Conservation (phyloP, 2,888 invertebrate species). For the Clusia tigrina region DNA sequence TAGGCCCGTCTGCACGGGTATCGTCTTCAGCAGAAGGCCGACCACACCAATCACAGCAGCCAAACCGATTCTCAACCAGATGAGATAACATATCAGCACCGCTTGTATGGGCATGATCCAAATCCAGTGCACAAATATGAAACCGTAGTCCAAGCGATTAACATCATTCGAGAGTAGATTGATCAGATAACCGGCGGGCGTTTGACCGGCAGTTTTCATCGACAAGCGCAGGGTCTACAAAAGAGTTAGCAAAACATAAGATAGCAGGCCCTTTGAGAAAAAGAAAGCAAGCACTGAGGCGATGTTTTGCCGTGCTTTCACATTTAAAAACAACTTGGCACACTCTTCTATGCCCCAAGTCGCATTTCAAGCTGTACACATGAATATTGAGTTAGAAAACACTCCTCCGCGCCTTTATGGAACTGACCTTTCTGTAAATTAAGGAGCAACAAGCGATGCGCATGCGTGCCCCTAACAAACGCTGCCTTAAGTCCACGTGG, state of each 20-base stretch:
- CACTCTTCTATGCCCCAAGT: too few relatives aligned
- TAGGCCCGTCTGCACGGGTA: constrained; percentile 78
- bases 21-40: constrained; percentile 77
- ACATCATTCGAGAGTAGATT: constrained; percentile 95
- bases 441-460: constrained; percentile 74
- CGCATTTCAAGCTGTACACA: too few relatives aligned
- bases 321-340: too few relatives aligned
- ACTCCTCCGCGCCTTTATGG: too few relatives aligned
- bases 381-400: too few relatives aligned
- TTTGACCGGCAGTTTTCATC: constrained; percentile 74
- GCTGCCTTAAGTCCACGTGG: constrained; percentile 61
- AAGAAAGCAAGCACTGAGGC: too few relatives aligned
- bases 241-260: background rate
- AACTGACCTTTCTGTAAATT: constrained; percentile 74
- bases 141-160: constrained; percentile 86
- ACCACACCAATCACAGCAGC: constrained; percentile 81
- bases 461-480: constrained; percentile 70
- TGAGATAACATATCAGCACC: constrained; percentile 74
- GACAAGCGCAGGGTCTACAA: constrained; percentile 73
- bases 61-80: constrained; percentile 78
- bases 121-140: constrained; percentile 84
- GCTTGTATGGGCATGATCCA: constrained; percentile 83
- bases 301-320: too few relatives aligned
- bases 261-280: too few relatives aligned
- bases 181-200: constrained; percentile 87